Evolutionary conservation across 2,888 invertebrate species (phyloP).

Genomic region (Euphydryas editha): DNA sequence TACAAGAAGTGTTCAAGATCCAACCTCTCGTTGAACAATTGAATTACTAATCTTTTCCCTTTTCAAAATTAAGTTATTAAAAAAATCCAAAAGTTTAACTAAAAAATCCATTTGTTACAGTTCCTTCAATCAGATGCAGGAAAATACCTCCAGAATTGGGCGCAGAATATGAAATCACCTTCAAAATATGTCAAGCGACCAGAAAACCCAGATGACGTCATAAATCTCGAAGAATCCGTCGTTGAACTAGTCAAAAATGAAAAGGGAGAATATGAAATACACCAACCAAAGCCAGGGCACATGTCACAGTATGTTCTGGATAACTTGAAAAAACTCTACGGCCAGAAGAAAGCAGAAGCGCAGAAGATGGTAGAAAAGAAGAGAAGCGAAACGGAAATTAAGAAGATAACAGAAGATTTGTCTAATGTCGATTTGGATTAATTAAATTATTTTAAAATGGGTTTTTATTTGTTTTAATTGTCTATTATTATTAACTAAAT

Average conservation of each 20-base stretch:
- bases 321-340: conserved; percentile 64
- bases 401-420: conserved; percentile 83
- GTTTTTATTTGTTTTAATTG: neutral
- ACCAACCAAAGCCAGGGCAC: conserved; percentile 70
- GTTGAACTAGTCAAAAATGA: conserved; percentile 71
- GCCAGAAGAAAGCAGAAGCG: conserved; percentile 64
- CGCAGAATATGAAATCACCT: conserved; percentile 78
- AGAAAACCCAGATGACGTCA: conserved; percentile 58
- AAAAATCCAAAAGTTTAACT: too few relatives aligned
- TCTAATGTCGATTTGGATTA: conserved; percentile 83
- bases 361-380: conserved; percentile 54
- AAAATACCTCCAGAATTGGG: conserved; percentile 85
- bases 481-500: too few relatives aligned
- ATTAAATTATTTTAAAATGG: conserved; percentile 38
- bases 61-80: too few relatives aligned
- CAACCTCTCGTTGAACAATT: too few relatives aligned
- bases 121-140: conserved; percentile 75
- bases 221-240: conserved; percentile 71
- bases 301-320: conserved; percentile 67
- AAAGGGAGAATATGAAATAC: conserved; percentile 72
- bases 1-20: too few relatives aligned
- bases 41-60: too few relatives aligned
- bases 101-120: conserved; percentile 55
- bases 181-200: conserved; percentile 46
- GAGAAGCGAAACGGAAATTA: conserved; percentile 64